Evolutionary conservation across 2,797 vertebrate genomes (phyloP).

Genomic region (Rachycentron canadum): DNA sequence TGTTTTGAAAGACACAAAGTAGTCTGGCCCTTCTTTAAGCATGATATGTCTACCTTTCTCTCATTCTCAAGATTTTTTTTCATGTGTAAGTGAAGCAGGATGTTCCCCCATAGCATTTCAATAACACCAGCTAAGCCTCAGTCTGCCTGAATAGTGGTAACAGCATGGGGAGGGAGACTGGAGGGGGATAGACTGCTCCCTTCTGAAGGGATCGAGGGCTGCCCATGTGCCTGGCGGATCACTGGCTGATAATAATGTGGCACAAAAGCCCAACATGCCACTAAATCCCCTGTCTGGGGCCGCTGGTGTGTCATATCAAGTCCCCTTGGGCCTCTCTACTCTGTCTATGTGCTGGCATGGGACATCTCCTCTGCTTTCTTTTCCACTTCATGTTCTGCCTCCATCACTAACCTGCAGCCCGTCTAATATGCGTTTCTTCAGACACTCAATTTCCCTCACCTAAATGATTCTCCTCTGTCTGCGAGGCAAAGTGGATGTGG

Average conservation of each 20-base stretch:
- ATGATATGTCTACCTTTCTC: conserved; percentile 40
- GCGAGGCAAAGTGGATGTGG: conserved; percentile 59
- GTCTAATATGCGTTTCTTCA: conserved; percentile 68
- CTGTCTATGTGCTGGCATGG: conserved; percentile 55
- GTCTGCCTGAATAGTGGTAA: conserved; percentile 67
- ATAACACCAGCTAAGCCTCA: conserved; percentile 69
- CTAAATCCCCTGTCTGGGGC: conserved; percentile 77
- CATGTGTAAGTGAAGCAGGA: conserved; percentile 56
- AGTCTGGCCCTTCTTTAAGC: conserved; percentile 27
- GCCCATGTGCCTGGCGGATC: conserved; percentile 77
- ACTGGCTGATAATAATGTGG: conserved; percentile 80
- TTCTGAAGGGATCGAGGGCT: conserved; percentile 70
- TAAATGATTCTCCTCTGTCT: conserved; percentile 55
- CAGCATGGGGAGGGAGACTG: conserved; percentile 62
- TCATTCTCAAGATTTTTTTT: conserved; percentile 32
- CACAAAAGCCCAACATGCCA: conserved; percentile 75
- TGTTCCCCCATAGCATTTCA: conserved; percentile 64
- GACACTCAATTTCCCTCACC: conserved; percentile 59
- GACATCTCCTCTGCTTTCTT: conserved; percentile 66
- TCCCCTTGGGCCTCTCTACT: conserved; percentile 69
- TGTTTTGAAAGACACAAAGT: conserved; percentile 23
- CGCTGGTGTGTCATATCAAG: conserved; percentile 73
- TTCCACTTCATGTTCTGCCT: conserved; percentile 66
- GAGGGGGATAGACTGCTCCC: conserved; percentile 69
- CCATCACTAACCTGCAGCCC: conserved; percentile 69